Percentiles rank a stretch among this genome's conserved stretches.
These are phyloP conservation scores for Cervus canadensis DNA, from an alignment of 2,113 vertebrate genomes.

Conservation along the genomic window DNA sequence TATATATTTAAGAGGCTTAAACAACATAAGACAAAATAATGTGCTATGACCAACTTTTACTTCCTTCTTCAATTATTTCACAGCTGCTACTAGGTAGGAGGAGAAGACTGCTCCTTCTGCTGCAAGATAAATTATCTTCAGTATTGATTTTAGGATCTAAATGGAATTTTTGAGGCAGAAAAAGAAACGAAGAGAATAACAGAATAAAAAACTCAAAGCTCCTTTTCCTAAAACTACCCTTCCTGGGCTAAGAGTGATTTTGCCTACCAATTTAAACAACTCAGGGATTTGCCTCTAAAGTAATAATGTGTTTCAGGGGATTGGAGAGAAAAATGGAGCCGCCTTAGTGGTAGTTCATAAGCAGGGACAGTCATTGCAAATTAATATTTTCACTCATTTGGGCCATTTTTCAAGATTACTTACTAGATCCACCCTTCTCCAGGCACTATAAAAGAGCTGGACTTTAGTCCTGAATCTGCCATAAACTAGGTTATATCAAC, in stretches of 20 bases:
- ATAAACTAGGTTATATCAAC: neutral
- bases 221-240: neutral
- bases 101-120: neutral
- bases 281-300: neutral
- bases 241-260: neutral
- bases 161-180: neutral
- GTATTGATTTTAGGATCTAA: neutral
- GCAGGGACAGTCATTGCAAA: neutral
- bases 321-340: neutral
- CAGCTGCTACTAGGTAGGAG: neutral
- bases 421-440: neutral
- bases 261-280: neutral
- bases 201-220: neutral
- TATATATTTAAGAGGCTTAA: neutral
- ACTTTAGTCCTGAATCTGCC: neutral
- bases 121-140: neutral
- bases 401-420: neutral
- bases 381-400: neutral
- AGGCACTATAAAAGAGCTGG: fast-evolving
- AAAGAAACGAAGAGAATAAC: neutral
- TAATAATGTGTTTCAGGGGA: neutral
- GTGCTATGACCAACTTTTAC: neutral
- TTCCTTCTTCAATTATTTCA: neutral
- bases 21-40: neutral
- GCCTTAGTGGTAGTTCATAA: neutral